Base-by-base conservation (phyloP, 2,888 invertebrate species). In the Hypselothyrea guttata region DNA sequence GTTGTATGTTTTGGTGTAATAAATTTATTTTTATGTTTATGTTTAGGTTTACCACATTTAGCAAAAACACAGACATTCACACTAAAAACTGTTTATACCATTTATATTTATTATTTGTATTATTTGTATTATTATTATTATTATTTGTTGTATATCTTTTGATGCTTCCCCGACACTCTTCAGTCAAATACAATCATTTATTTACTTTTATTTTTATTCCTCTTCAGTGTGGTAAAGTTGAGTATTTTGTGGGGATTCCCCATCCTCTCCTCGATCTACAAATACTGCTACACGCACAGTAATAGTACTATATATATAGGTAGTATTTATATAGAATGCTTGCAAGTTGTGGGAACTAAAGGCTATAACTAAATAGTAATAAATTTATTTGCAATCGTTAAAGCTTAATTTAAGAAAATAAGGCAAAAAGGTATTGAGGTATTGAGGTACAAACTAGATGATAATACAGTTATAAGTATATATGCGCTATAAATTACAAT, bases 61-160 rank as follows among this genome's bases (percentile, higher is more conserved):
- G 86, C 82, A 86, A 82, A 82, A 82, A 86, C 86, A 82, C 75
- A 82, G 71, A 77, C 78, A 74, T 84, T 79, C 79, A 84, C 81
- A 76, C 81, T 85, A 85, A 75, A 75, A 84, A 85, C 72, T 78
- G 75, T 72, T 78, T 65, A 84, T 75, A 74, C 47, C 63, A 64
- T 75, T 62, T 62, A 57, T n/a, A 60, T 31, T 57, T 66, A 31
- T 53, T 44, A n/a, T 60, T 44, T 58, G 31, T 33, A 34, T 33
- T 47, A 31, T 8, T 33, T 28, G n/a, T n/a, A n/a, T n/a, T 52
- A 48, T 71, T 44, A 47, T 64, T 54, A 46, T 75, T 69, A 46
- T 51, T 33, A 55, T 34, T 54, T n/a, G n/a, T 34, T 34, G 40
- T 13, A 30, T 35, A 7, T 45, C 7, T 63, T 5, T 45, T 56